Evolutionary conservation across 2,888 invertebrate species (phyloP).

Genomic region (Drosophila quinaria): DNA sequence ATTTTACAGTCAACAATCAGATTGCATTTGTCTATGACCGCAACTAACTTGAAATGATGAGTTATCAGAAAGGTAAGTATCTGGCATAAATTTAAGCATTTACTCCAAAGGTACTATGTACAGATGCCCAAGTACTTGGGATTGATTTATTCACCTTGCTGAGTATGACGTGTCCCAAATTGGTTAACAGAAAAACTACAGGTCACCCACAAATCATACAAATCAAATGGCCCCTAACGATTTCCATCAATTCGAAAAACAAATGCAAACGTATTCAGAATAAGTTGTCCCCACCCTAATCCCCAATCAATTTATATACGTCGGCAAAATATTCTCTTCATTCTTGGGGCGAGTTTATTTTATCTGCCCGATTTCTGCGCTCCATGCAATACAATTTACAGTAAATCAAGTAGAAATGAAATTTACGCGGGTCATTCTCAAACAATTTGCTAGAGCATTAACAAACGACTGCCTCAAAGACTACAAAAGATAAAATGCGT

Average conservation of each 20-base stretch:
- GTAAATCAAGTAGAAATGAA: constrained; percentile 74
- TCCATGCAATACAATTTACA: constrained; percentile 68
- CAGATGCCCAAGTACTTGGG: neutral
- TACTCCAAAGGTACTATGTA: neutral
- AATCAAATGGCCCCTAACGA: constrained; percentile 32
- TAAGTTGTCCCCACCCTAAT: constrained; percentile 19
- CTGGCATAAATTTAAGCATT: neutral
- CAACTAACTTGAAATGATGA: constrained; percentile 78
- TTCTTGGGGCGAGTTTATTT: constrained; percentile 29
- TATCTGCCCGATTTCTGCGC: constrained; percentile 35
- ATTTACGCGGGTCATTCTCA: constrained; percentile 80
- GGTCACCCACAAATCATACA: constrained; percentile 46
- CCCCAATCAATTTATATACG: constrained; percentile 65
- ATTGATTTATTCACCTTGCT: constrained; percentile 40
- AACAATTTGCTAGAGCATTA: constrained; percentile 75
- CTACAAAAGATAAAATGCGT: constrained; percentile 72
- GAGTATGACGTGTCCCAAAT: constrained; percentile 60
- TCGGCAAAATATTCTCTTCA: constrained; percentile 50
- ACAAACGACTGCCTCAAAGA: constrained; percentile 12
- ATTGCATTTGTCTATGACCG: constrained; percentile 52
- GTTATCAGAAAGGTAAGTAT: constrained; percentile 85
- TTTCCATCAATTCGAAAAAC: constrained; percentile 21
- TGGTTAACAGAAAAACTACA: constrained; percentile 13
- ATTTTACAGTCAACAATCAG: constrained; percentile 26
- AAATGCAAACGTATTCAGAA: constrained; percentile 47